Base-by-base conservation (phyloP, 1,140 invertebrate genomes). In the Calephelis nemesis region DNA sequence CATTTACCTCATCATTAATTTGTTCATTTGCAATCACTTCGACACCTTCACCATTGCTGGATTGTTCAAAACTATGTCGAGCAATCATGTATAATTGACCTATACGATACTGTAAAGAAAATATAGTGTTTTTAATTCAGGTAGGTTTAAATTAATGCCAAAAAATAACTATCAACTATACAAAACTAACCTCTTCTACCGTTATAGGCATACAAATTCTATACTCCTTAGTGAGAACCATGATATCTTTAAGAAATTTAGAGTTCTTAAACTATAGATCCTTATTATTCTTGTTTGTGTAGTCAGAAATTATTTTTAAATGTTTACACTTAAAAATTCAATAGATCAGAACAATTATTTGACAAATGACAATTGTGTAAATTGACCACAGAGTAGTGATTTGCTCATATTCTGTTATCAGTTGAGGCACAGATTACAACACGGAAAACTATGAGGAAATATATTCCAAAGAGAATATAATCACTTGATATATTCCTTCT, bases 71-170 rank as follows among this genome's bases (percentile, higher is more conserved):
- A 87, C 97, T 98, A 81, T 98, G 97, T 69, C 97, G 95, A 6
- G 97, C 97, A 79, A 98, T 98, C 97, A 98, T 98, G 89, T 98
- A 98, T 63, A 98, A 93, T 80, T 98, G 97, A 0, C 97, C 97
- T 83, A 98, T 95, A 64, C 94, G 95, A 89, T 98, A 98, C 97
- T 98, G 84, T 65, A 93, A 92, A 11, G 30, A 73, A 63, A 52
- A 74, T 68, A 76, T 64, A 8, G 6, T 45, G 6, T 71, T 70
- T 68, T 69, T 74, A 76, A 76, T 47, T 68, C 13, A 47, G 47
- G 60, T 63, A 65, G 30, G 68, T 49, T 58, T 58, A 67, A 52
- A 64, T 54, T 62, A 68, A 47, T 63, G 62, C 47, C 12, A 73
- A 68, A 39, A 42, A 65, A 30, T 48, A 5, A 19, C 19, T 65